These are phyloP conservation scores for Streptopelia turtur DNA, from an alignment of 2,797 vertebrate species.

Conservation along the genomic window DNA sequence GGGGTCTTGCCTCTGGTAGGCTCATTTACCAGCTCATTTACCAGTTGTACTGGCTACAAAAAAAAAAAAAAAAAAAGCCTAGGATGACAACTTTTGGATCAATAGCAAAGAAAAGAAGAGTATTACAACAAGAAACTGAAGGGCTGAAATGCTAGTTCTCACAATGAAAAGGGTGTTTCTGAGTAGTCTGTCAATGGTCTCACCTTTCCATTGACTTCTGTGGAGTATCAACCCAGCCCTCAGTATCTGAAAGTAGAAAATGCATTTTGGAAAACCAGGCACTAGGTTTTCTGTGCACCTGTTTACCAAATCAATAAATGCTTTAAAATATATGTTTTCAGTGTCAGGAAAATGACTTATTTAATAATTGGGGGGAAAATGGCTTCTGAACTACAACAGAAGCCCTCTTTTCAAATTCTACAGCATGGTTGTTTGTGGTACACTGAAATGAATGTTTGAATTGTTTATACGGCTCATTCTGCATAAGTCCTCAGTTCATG, in stretches of 20 bases:
- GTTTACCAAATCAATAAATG: background rate
- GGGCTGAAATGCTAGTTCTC: background rate
- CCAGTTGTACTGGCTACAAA: background rate
- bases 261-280: background rate
- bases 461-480: background rate
- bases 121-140: background rate
- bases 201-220: background rate
- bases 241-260: background rate
- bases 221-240: background rate
- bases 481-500: background rate
- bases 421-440: background rate
- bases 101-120: background rate
- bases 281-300: background rate
- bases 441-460: background rate
- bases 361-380: background rate
- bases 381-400: background rate
- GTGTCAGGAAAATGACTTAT: background rate
- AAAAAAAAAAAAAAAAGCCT: background rate
- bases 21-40: too few species aligned
- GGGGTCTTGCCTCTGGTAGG: too few species aligned
- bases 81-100: background rate
- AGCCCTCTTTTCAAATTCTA: background rate
- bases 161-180: background rate
- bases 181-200: background rate
- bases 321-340: background rate